Evolutionary conservation across 2,888 invertebrate species (phyloP).

Genomic region (Dicyrtoma fusca): DNA sequence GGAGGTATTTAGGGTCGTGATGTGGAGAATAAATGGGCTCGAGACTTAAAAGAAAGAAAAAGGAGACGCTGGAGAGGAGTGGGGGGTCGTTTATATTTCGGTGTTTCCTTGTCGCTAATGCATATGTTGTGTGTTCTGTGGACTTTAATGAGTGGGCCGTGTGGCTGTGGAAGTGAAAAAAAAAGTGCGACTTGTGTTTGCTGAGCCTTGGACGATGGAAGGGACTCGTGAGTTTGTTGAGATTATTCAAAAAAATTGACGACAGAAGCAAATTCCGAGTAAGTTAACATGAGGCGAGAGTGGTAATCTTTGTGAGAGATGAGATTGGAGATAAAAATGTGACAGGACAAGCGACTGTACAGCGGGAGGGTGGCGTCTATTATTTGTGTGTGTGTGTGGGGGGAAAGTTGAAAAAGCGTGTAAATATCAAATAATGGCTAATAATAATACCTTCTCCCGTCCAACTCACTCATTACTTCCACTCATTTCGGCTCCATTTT

Average conservation of each 20-base stretch:
- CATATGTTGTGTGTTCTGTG: not conserved
- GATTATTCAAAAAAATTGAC: constrained; percentile 6
- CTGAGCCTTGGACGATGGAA: not conserved
- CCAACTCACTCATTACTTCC: constrained; percentile 31
- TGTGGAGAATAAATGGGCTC: too few species aligned
- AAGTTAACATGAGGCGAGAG: not conserved
- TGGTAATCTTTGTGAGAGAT: not conserved
- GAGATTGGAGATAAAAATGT: not conserved
- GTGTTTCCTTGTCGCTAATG: too few species aligned
- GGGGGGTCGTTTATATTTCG: too few species aligned
- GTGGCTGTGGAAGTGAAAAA: not conserved
- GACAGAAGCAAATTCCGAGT: constrained; percentile 15
- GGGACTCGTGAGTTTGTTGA: not conserved
- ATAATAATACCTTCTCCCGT: constrained; percentile 33
- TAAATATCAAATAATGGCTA: constrained; percentile 32
- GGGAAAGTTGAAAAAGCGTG: constrained; percentile 33
- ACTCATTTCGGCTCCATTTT: constrained; percentile 8
- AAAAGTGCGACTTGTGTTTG: not conserved
- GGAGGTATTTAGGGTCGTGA: too few species aligned
- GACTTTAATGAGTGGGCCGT: not conserved
- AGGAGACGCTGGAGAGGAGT: too few species aligned
- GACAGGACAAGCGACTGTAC: not conserved
- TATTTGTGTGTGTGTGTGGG: too few species aligned
- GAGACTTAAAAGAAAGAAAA: too few species aligned
- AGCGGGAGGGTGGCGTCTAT: not conserved